A percentile compares a stretch with the other conserved stretches of the same genome.
Evolutionary conservation across 2,888 invertebrate species (phyloP).

Genomic region (Caenorhabditis doughertyi): DNA sequence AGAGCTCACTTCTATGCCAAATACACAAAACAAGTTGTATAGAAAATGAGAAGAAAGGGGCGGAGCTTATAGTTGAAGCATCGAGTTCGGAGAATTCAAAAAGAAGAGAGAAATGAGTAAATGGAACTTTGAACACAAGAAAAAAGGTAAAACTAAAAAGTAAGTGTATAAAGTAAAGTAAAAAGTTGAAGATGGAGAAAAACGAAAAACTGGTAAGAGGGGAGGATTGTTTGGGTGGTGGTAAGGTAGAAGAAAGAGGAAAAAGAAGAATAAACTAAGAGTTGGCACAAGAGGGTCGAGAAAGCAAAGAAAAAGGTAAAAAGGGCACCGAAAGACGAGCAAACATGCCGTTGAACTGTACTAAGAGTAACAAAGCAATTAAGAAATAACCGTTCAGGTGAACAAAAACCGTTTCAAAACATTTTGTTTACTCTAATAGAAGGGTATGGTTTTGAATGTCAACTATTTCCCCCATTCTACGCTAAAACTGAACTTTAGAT

Average conservation of each 20-base stretch:
- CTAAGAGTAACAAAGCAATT: conserved; percentile 2
- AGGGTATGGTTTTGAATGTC: too few relatives aligned
- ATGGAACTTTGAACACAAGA: conserved; percentile 54
- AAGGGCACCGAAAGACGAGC: conserved; percentile 57
- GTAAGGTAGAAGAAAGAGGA: conserved; percentile 12
- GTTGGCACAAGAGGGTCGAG: conserved; percentile 56
- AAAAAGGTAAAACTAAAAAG: conserved; percentile 22
- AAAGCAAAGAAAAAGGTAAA: conserved; percentile 42
- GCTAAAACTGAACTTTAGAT: too few relatives aligned
- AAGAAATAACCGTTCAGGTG: background rate
- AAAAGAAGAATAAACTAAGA: conserved; percentile 49
- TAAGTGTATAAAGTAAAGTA: conserved; percentile 45
- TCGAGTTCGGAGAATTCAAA: background rate
- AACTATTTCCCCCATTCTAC: too few relatives aligned
- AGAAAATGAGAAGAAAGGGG: conserved; percentile 26
- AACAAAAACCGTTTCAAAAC: conserved; percentile 23
- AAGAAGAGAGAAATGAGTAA: background rate
- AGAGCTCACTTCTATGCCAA: conserved; percentile 10
- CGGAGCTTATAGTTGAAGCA: conserved; percentile 22
- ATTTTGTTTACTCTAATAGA: too few relatives aligned
- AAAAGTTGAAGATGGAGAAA: conserved; percentile 38
- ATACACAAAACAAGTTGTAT: conserved; percentile 53
- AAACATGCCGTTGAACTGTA: conserved; percentile 60
- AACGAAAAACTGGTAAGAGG: conserved; percentile 50
- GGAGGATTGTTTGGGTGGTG: conserved; percentile 35